Base-by-base conservation (phyloP, 2,888 invertebrate species). In the Philereme transversata region DNA sequence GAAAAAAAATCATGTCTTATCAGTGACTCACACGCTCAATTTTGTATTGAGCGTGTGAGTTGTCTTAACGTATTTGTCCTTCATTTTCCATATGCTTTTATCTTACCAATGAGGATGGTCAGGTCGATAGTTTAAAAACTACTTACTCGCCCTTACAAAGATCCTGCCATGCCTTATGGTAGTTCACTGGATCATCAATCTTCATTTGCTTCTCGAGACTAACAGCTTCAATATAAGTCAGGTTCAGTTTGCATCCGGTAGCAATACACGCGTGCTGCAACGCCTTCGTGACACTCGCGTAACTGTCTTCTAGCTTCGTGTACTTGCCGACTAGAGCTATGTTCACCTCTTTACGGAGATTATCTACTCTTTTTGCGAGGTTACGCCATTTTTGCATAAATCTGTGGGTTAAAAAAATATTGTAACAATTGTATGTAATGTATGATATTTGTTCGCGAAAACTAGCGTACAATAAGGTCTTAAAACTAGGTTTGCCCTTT, bases 311-410 rank as follows among this genome's bases (percentile, higher is more conserved):
- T 9, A 99, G 90, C 79, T 97, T 96, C 0, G 99, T 99, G 81
- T 99, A 99, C 90, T 99, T 99, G 5, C 99, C 99, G 3, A 99
- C 99, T 4, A 99, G 90, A 3, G 97, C 97, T 60, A 99, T 99
- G 65, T 94, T 96, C 0, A 99, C 97, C 79, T 96, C 96, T 75
- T 96, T 95, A n/a, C 96, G 94, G 7, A 98, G 89, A 70, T 95
- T 95, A 77, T 98, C 97, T 44, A 97, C 95, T 41, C 97, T 95
- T 72, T 97, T 96, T 0, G 98, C 97, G 35, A 99, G 91, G 75
- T 97, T 96, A 56, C 95, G 95, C 99, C 99, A 99, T 77, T 97
- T 96, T 65, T 95, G 94, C 95, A 99, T 96, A 73, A 97, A 96
- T 78, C 94, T 95, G 68, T 51, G 47, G 34, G 47, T 22, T 4